phyloP scores from a whole-genome alignment of 2,797 vertebrate genomes.

The Pseudopleuronectes americanus region DNA sequence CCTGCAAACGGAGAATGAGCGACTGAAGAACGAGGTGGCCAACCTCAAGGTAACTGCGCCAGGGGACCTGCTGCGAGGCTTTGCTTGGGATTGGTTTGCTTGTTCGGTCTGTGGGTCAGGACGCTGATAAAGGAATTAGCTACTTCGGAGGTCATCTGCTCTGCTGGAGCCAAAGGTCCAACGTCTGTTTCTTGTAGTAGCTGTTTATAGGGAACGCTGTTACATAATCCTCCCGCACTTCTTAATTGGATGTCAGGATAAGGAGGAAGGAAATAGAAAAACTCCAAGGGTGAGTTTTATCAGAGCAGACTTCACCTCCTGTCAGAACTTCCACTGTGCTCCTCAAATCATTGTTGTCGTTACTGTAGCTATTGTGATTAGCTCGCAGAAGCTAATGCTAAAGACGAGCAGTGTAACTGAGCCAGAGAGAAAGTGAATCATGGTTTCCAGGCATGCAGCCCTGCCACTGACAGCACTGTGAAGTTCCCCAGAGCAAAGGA shows the following conservation, averaged over 20 bases:
- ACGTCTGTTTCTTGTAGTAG: slow-evolving; percentile 21
- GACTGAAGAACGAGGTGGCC: slow-evolving; percentile 92
- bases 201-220: slow-evolving; percentile 29
- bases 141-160: slow-evolving; percentile 55
- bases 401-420: slow-evolving; percentile 18
- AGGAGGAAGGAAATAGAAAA: slow-evolving; percentile 68
- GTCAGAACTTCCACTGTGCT: no score
- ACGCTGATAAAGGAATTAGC: slow-evolving; percentile 29
- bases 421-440: slow-evolving; percentile 21
- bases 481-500: slow-evolving; percentile 21
- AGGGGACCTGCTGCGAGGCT: neutral
- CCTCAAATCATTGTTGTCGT: no score
- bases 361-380: no score
- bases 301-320: neutral
- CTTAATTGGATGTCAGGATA: slow-evolving; percentile 76
- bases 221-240: slow-evolving; percentile 56
- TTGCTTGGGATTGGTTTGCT: neutral
- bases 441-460: slow-evolving; percentile 21
- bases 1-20: slow-evolving; percentile 94
- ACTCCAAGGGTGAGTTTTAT: neutral
- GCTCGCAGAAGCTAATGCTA: slow-evolving; percentile 1
- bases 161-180: slow-evolving; percentile 36
- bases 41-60: slow-evolving; percentile 88
- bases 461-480: slow-evolving; percentile 10
- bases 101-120: neutral